A percentile compares a stretch with the other conserved stretches of the same genome.
phyloP scores from a whole-genome alignment of 2,797 vertebrate genomes.

The Hemibagrus guttatus region DNA sequence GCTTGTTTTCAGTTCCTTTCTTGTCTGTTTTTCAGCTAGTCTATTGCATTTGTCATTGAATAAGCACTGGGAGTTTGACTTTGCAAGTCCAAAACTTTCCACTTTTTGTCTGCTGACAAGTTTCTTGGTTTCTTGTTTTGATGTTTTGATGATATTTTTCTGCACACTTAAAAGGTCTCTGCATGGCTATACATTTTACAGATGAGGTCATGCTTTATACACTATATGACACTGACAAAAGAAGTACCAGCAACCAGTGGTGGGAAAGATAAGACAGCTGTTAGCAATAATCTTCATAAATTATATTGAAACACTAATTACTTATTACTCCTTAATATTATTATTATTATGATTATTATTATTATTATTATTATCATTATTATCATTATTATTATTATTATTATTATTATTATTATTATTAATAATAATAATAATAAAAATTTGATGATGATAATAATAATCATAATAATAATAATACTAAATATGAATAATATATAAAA shows the following conservation, averaged over 20 bases:
- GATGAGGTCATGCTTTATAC: neutral
- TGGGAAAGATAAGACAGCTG: neutral
- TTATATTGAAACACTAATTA: neutral
- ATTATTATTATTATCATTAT: too few relatives aligned
- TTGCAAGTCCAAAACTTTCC: constrained; percentile 42
- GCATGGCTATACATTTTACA: neutral
- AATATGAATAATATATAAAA: too few relatives aligned
- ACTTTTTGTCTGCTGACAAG: constrained; percentile 1
- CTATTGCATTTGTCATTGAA: neutral
- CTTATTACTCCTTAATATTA: too few relatives aligned
- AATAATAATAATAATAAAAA: too few relatives aligned
- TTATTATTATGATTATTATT: too few relatives aligned
- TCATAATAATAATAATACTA: too few relatives aligned
- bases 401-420: too few relatives aligned
- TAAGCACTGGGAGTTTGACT: constrained; percentile 19
- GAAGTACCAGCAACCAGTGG: neutral
- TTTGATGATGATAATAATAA: too few relatives aligned
- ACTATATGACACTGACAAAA: neutral
- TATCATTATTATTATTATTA: too few relatives aligned
- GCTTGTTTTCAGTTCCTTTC: constrained; percentile 21
- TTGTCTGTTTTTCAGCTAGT: neutral
- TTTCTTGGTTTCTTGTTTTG: constrained; percentile 20
- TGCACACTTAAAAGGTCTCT: neutral
- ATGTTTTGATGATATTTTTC: neutral
- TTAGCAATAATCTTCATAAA: neutral